Conservation (phyloP, 2,113 vertebrate genomes). For the Ivindomyrus marchei region DNA sequence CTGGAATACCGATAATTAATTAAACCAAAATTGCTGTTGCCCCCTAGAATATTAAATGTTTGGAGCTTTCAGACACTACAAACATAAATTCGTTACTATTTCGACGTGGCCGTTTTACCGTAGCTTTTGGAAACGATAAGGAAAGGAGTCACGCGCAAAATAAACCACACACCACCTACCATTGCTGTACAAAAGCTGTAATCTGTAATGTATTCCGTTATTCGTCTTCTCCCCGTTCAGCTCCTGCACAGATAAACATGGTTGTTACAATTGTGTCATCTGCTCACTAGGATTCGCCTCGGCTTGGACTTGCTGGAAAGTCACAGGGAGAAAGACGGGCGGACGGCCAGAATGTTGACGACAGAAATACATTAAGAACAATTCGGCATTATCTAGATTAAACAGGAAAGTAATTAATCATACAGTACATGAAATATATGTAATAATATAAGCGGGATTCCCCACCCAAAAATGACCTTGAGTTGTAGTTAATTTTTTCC, state of each 20-base stretch:
- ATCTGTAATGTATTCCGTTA: slow-evolving; percentile 82
- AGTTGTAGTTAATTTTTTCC: neutral
- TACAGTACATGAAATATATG: neutral
- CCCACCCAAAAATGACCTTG: neutral
- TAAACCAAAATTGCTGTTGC: neutral
- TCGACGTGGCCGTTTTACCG: neutral
- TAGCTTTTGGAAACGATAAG: neutral
- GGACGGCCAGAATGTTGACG: neutral
- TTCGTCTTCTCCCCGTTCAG: slow-evolving; percentile 82
- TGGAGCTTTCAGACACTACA: neutral
- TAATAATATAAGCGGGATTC: neutral
- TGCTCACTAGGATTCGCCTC: neutral
- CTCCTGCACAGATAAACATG: slow-evolving; percentile 57
- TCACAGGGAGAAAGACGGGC: neutral
- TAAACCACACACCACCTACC: slow-evolving; percentile 52
- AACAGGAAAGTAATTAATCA: neutral
- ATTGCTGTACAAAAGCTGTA: slow-evolving; percentile 81
- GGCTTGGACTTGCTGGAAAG: neutral
- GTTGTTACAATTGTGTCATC: neutral
- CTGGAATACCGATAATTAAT: neutral
- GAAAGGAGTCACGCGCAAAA: neutral
- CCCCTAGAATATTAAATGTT: neutral
- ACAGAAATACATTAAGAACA: neutral
- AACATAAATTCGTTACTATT: neutral
- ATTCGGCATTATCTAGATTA: neutral